Percentiles rank a stretch among this genome's conserved stretches.
Conservation (phyloP, 1,140 invertebrate genomes). For the Drosophila murphyi region DNA sequence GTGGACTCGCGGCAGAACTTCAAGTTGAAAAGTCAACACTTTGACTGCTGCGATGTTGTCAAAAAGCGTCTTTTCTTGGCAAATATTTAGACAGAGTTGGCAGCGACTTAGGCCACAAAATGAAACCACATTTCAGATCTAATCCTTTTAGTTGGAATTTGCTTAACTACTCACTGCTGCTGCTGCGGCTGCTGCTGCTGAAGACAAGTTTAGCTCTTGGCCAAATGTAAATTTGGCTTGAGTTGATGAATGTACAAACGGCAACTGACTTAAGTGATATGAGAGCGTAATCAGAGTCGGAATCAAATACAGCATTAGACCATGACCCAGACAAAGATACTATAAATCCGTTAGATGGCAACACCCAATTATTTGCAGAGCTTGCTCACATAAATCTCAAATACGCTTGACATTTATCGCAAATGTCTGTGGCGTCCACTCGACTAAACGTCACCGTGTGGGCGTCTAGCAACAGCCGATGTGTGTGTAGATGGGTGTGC, state of each 20-base stretch:
- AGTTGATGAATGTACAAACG: constrained; percentile 50
- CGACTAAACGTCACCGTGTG: constrained; percentile 10
- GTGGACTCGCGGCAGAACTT: constrained; percentile 25
- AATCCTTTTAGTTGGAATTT: constrained; percentile 49
- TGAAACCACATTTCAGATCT: constrained; percentile 40
- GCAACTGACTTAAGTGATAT: constrained; percentile 16
- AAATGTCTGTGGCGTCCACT: constrained; percentile 45
- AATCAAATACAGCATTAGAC: constrained; percentile 4
- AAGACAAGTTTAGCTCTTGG: constrained; percentile 15
- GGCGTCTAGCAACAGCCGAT: not conserved
- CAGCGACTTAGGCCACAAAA: constrained; percentile 1
- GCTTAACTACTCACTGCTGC: constrained; percentile 16
- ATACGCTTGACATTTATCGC: constrained; percentile 52
- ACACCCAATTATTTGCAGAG: constrained; percentile 49
- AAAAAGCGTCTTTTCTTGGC: constrained; percentile 42
- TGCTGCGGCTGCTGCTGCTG: not conserved
- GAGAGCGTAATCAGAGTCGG: constrained; percentile 14
- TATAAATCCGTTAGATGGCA: constrained; percentile 37
- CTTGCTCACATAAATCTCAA: constrained; percentile 40
- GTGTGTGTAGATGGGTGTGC: not conserved
- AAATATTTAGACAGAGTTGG: constrained; percentile 45
- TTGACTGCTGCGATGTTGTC: constrained; percentile 1
- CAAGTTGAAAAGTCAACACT: constrained; percentile 39
- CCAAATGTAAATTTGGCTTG: constrained; percentile 60
- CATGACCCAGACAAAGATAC: not conserved